Base-by-base conservation (phyloP, 2,888 invertebrate genomes). In the Cephus pygmeus region DNA sequence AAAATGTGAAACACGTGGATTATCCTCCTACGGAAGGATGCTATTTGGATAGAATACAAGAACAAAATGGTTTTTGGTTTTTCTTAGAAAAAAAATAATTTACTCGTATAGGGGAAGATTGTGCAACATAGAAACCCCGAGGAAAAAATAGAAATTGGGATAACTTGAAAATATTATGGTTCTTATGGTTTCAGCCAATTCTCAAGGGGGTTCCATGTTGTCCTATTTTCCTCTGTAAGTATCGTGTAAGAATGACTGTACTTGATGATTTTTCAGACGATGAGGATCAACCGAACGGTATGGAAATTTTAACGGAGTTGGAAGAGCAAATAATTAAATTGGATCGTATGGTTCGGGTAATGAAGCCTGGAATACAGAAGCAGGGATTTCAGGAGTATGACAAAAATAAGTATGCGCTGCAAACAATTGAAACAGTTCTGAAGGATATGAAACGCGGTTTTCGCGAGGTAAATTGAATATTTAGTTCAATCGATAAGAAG, bases 391-490 rank as follows among this genome's bases (percentile, higher is more conserved):
- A 73, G 23, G 34, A 40, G 0, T 30, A 56, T 40, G 76, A 30
- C 68, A 69, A 68, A 34, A 68, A 79, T 34, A 34, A 80, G 76
- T 76, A 79, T 73, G 78, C 77, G 11, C 75, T 75, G 15, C 77
- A 35, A 75, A 77, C 80, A 34, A 81, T 83, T 75, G 81, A 83
- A 12, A 73, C 69, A 4, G 79, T 83, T 34, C 31, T 81, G 34
- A 77, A 79, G 34, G 81, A 79, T 9, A 77, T 83, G 31, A 83
- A 80, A 79, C 76, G 76, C 23, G 78, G 79, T 77, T 82, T 79
- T 34, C 34, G 30, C 2, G 74, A 81, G 78, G 81, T 83, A 79
- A 78, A 15, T 33, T 56, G 0, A 56, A 56, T 56, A 23, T 56
- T 2, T 23, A 23, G 23, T 23, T 23, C 2, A 56, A 56, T 23